These are phyloP conservation scores for Nezara viridula DNA, from an alignment of 2,888 invertebrate genomes.

Conservation along the genomic window DNA sequence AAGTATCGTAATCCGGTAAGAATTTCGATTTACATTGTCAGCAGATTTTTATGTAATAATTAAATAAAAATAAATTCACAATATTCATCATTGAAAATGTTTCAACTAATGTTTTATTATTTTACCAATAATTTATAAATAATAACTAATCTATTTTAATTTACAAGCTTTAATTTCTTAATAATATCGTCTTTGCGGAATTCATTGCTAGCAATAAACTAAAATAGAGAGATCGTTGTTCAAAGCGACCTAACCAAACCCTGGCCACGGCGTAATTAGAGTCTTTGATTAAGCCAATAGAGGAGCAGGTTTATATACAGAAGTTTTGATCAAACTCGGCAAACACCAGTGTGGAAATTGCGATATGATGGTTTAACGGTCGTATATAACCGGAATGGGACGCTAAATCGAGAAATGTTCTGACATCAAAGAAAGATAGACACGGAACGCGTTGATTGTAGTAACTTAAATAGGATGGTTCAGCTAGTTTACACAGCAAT, in stretches of 20 bases:
- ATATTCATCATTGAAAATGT: too few relatives aligned
- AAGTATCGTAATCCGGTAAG: too few relatives aligned
- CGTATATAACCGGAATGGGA: not conserved
- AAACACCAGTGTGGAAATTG: not conserved
- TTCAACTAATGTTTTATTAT: too few relatives aligned
- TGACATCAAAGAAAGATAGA: not conserved
- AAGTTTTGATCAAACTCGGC: slow-evolving; percentile 1
- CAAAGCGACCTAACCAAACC: not conserved
- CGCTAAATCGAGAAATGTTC: not conserved
- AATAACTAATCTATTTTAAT: too few relatives aligned
- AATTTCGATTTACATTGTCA: too few relatives aligned
- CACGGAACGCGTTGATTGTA: not conserved
- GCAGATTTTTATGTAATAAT: too few relatives aligned
- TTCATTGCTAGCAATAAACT: not conserved
- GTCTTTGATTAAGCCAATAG: slow-evolving; percentile 19
- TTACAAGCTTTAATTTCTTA: too few relatives aligned
- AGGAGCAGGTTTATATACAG: not conserved
- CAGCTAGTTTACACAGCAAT: not conserved
- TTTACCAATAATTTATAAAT: too few relatives aligned
- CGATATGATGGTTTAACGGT: not conserved
- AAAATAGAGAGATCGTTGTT: not conserved
- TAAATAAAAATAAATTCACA: too few relatives aligned
- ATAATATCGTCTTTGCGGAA: too few relatives aligned
- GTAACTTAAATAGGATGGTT: not conserved
- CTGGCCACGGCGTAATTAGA: not conserved